phyloP scores from a whole-genome alignment of 2,888 invertebrate genomes.

The Agrilus biguttatus region DNA sequence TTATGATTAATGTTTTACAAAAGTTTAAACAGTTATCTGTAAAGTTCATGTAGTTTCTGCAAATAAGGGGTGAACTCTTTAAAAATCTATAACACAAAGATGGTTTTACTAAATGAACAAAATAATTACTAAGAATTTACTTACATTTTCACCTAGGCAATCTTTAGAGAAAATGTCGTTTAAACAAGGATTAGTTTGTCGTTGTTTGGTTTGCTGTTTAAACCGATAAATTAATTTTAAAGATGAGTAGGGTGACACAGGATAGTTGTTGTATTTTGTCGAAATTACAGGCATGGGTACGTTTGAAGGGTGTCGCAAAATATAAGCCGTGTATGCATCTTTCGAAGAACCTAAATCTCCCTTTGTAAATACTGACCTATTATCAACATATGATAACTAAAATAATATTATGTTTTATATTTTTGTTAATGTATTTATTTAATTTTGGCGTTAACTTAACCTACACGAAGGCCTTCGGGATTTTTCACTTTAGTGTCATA shows the following conservation, averaged over 20 bases:
- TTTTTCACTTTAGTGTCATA: slow-evolving; percentile 8
- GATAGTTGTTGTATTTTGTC: slow-evolving; percentile 19
- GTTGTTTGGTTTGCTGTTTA: neutral
- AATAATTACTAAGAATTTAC: neutral
- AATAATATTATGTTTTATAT: neutral
- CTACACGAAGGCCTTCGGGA: slow-evolving; percentile 8
- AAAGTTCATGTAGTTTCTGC: slow-evolving; percentile 9
- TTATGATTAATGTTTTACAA: too few relatives aligned
- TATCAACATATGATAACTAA: neutral
- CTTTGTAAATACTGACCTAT: too few relatives aligned
- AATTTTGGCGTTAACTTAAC: slow-evolving; percentile 8
- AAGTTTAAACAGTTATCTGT: too few relatives aligned
- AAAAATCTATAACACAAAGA: slow-evolving; percentile 12
- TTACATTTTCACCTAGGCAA: neutral
- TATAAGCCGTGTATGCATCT: too few relatives aligned
- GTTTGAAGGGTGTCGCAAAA: slow-evolving; percentile 29
- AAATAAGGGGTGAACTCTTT: slow-evolving; percentile 13
- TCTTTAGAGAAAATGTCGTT: slow-evolving; percentile 7
- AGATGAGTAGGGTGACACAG: slow-evolving; percentile 6
- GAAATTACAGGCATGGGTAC: slow-evolving; percentile 38
- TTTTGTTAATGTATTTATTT: neutral
- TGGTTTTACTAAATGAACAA: neutral
- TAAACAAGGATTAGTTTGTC: slow-evolving; percentile 4
- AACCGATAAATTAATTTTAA: slow-evolving; percentile 8
- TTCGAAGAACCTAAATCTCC: too few relatives aligned